Conservation (phyloP, 2,888 invertebrate species). For the Drosophila macrospina region DNA sequence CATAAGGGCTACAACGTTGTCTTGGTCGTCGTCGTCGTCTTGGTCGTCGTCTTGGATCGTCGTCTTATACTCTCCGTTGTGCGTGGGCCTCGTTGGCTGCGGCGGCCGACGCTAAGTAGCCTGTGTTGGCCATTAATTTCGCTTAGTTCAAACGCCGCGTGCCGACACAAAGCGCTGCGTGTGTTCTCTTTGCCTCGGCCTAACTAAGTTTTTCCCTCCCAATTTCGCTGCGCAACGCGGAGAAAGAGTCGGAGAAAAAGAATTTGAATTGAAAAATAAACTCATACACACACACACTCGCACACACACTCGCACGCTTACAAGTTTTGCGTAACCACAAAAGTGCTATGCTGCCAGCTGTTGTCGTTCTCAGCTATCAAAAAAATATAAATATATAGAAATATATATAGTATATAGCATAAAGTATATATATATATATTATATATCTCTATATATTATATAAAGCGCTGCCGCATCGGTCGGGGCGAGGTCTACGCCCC, state of each 20-base stretch:
- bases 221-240: too few species aligned
- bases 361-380: constrained; percentile 57
- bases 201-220: constrained; percentile 1
- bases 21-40: too few species aligned
- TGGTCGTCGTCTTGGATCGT: background rate
- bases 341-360: constrained; percentile 55
- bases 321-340: constrained; percentile 47
- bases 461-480: constrained; percentile 15
- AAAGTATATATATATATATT: background rate
- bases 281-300: constrained; percentile 1
- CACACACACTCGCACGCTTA: constrained; percentile 1
- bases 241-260: constrained; percentile 1
- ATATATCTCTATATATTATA: too few species aligned
- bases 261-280: background rate
- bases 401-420: background rate
- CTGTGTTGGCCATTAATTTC: constrained; percentile 81
- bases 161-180: constrained; percentile 66
- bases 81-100: constrained; percentile 23
- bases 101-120: constrained; percentile 68
- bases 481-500: constrained; percentile 9
- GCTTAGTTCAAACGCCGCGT: constrained; percentile 73
- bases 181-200: constrained; percentile 38
- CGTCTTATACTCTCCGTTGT: constrained; percentile 3
- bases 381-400: too few species aligned
- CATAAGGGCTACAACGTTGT: constrained; percentile 61